phyloP scores from a whole-genome alignment of 2,113 vertebrate species.

The Acrocephalus kingi region DNA sequence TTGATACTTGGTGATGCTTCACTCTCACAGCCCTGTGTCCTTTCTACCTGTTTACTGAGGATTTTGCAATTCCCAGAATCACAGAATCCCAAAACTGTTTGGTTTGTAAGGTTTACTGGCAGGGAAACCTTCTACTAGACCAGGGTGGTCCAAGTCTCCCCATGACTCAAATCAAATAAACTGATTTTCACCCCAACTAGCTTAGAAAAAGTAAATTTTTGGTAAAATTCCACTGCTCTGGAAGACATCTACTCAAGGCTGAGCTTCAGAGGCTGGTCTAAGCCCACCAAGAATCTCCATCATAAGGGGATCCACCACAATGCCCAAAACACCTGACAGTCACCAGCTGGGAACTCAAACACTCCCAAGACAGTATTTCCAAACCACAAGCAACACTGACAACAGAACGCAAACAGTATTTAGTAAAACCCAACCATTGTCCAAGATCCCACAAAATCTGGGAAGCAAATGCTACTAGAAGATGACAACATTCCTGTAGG shows the following conservation, averaged over 20 bases:
- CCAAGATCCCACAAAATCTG: neutral
- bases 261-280: neutral
- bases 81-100: neutral
- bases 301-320: neutral
- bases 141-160: neutral
- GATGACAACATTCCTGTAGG: neutral
- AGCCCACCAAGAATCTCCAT: neutral
- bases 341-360: neutral
- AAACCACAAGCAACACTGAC: neutral
- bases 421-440: neutral
- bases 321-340: neutral
- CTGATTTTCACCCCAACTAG: neutral
- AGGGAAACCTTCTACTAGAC: neutral
- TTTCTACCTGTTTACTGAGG: neutral
- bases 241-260: neutral
- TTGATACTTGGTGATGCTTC: neutral
- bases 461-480: neutral
- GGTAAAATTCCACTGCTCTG: too few species aligned
- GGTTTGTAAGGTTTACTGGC: neutral
- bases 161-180: neutral
- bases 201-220: neutral
- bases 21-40: too few species aligned
- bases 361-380: neutral
- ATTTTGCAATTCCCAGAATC: neutral
- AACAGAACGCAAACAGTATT: neutral